Evolutionary conservation across 2,113 vertebrate genomes (phyloP).

Genomic region (Dipodomys merriami): DNA sequence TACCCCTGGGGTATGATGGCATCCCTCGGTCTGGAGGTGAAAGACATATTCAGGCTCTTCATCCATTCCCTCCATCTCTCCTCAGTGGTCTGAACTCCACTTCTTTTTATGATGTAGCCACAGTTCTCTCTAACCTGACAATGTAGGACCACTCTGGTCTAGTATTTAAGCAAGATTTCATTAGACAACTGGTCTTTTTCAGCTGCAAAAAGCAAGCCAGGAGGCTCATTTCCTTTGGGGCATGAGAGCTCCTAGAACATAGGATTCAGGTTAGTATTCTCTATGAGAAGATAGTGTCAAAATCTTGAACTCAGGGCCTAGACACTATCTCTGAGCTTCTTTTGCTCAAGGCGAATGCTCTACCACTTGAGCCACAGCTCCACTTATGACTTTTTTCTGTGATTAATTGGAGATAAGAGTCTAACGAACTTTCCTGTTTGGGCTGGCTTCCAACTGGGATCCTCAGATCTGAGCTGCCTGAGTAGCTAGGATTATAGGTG

Average conservation of each 20-base stretch:
- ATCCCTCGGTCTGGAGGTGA: not conserved
- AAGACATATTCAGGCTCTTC: not conserved
- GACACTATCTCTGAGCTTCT: too few species aligned
- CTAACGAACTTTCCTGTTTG: too few species aligned
- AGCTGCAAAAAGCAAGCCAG: not conserved
- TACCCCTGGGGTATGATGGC: too few species aligned
- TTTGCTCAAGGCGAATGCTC: too few species aligned
- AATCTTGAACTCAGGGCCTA: too few species aligned
- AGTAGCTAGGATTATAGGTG: too few species aligned
- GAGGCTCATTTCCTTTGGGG: not conserved
- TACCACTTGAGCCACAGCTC: too few species aligned
- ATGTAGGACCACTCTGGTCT: not conserved
- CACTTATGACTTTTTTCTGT: too few species aligned
- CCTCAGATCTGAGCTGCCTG: too few species aligned
- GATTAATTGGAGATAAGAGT: too few species aligned
- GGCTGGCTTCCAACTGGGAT: too few species aligned
- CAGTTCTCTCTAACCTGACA: not conserved
- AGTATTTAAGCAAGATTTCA: not conserved
- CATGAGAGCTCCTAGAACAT: not conserved
- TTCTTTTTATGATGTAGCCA: not conserved
- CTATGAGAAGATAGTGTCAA: not conserved
- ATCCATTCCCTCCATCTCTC: not conserved
- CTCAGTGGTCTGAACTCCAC: not conserved
- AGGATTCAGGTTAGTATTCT: not conserved
- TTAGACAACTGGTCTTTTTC: not conserved